Evolutionary conservation across 2,113 vertebrate species (phyloP).

Genomic region (Marmota flaviventris): DNA sequence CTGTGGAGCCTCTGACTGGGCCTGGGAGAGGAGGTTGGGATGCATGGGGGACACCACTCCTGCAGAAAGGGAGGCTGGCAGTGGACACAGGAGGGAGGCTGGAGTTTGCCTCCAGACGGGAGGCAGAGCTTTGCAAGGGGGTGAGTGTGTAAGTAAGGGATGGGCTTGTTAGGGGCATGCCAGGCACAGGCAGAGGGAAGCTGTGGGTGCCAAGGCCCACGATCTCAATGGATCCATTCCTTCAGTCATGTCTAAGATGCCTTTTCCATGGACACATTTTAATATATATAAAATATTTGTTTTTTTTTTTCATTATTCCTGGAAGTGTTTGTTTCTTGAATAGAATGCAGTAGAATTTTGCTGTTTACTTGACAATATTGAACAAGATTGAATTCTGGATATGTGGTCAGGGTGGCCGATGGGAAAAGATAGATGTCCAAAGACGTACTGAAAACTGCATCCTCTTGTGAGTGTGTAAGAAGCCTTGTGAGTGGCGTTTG

Average conservation of each 20-base stretch:
- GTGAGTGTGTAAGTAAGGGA: not conserved
- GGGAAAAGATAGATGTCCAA: not conserved
- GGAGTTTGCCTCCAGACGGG: not conserved
- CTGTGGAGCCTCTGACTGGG: rapidly evolving
- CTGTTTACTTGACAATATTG: not conserved
- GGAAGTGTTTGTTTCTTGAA: not conserved
- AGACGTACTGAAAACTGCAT: rapidly evolving
- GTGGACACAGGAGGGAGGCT: rapidly evolving
- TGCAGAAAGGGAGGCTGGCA: rapidly evolving
- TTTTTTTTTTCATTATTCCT: not conserved
- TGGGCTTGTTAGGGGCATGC: no score
- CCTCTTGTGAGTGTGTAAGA: not conserved
- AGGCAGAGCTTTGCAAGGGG: not conserved
- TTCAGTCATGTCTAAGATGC: not conserved
- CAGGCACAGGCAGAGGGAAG: not conserved
- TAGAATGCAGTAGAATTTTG: not conserved
- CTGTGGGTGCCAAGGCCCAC: rapidly evolving
- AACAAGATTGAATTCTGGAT: not conserved
- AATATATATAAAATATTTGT: not conserved
- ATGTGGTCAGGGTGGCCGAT: rapidly evolving
- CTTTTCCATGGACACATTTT: not conserved
- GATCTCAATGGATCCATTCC: rapidly evolving
- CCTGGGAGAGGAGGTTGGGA: not conserved
- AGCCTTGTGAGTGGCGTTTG: rapidly evolving
- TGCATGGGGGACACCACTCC: rapidly evolving